Base-by-base conservation (phyloP, 2,888 invertebrate genomes). In the Cotesia congregata region DNA sequence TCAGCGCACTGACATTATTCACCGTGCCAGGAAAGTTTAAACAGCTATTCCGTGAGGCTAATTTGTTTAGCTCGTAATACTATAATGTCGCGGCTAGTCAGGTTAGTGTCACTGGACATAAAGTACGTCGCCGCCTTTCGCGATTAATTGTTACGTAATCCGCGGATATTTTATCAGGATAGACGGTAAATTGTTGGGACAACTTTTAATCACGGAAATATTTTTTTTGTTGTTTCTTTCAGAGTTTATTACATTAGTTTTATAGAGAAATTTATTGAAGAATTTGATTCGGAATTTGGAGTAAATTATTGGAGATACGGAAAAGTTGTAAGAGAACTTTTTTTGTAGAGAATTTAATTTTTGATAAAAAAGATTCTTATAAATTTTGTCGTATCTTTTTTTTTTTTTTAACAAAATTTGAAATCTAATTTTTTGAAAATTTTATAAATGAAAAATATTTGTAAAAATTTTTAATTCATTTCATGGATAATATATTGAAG, bases 101-200 rank as follows among this genome's bases (percentile, higher is more conserved):
- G 15, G 39, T 76, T 72, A 60, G 67, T 73, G 73, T 73, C 69
- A 77, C 72, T 62, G 5, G 60, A 30, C 68, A 69, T 38, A 72
- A 73, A 74, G 60, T 73, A 59, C 61, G 73, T 76, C 69, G 68
- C 68, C 72, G 72, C 70, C 65, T 79, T 78, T 77, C 64, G 75
- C 77, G 78, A 78, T 80, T 78, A 78, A 80, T 80, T 78, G 80
- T 79, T 80, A 67, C 80, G 72, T 78, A 80, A 82, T 68, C 60
- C 17, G 59, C 50, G 50, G 50, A 50, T 50, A 50, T 50, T 50
- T 7, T 12, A 12, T 12, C 12, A 50, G 50, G 7, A 12, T 7
- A 50, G 50, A 7, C 50, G n/a, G 50, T 73, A 38, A 65, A 15
- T 69, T 50, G 60, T 62, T 41, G 50, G 67, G 40, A 39, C 69